These are phyloP conservation scores for Candoia aspera DNA, from an alignment of 2,113 vertebrate species.

Conservation along the genomic window DNA sequence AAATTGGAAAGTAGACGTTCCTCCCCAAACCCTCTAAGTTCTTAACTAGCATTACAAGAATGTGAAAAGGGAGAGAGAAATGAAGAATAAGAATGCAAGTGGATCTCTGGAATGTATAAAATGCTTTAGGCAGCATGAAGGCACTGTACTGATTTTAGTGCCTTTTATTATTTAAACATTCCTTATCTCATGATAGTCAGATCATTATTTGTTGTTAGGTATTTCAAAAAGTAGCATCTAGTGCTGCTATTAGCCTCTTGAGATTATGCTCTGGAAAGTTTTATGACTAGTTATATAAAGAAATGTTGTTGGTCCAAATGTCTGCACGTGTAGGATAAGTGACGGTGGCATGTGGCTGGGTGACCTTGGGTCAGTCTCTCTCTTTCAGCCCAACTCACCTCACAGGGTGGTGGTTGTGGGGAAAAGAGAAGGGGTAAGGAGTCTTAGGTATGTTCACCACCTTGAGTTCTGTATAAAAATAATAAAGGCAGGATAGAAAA, in stretches of 20 bases:
- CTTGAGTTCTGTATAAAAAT: too few relatives aligned
- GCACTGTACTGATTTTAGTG: background rate
- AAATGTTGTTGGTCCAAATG: background rate
- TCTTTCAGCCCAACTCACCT: too few relatives aligned
- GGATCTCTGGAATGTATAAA: conserved; percentile 7
- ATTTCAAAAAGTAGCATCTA: conserved; percentile 7
- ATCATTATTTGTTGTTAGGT: conserved; percentile 22
- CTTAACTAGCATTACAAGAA: background rate
- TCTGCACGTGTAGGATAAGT: background rate
- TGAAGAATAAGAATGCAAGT: conserved; percentile 7
- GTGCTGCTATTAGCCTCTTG: background rate
- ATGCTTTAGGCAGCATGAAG: background rate
- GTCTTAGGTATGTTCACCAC: too few relatives aligned
- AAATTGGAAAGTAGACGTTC: background rate
- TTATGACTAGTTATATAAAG: background rate
- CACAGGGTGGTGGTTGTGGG: too few relatives aligned
- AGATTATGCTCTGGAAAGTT: background rate
- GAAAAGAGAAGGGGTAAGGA: too few relatives aligned
- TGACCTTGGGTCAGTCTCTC: too few relatives aligned
- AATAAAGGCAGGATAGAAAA: too few relatives aligned
- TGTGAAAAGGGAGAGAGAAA: background rate
- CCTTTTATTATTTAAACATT: conserved; percentile 16
- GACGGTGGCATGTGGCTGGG: background rate
- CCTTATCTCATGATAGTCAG: conserved; percentile 5
- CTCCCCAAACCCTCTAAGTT: background rate